Evolutionary conservation across 2,888 invertebrate species (phyloP).

Genomic region (Melanchra persicariae): DNA sequence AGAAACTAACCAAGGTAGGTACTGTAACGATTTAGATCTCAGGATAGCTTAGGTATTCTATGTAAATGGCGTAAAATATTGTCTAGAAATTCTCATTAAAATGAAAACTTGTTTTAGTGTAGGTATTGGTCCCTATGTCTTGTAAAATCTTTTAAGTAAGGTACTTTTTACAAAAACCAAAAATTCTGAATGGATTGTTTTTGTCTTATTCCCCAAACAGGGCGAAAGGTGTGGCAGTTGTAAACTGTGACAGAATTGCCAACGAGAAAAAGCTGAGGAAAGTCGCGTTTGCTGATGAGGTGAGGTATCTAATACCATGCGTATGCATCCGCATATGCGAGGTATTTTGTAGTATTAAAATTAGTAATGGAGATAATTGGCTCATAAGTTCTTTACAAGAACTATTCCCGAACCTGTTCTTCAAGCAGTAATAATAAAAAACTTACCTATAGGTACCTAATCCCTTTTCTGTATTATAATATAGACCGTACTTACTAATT

Average conservation of each 20-base stretch:
- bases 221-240: constrained; percentile 94
- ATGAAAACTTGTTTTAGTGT: too few species aligned
- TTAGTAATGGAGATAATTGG: background rate
- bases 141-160: too few species aligned
- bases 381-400: background rate
- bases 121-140: too few species aligned
- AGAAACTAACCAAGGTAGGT: background rate
- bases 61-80: too few species aligned
- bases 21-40: too few species aligned
- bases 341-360: background rate
- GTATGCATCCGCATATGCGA: background rate
- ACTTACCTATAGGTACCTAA: too few species aligned
- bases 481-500: too few species aligned
- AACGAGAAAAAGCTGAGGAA: constrained; percentile 95
- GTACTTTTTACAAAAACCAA: too few species aligned
- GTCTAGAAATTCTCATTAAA: too few species aligned
- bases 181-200: background rate
- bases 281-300: constrained; percentile 96
- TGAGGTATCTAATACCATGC: constrained; percentile 68
- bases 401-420: background rate
- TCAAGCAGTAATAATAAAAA: background rate
- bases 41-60: too few species aligned
- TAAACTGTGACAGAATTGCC: constrained; percentile 98
- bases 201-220: constrained; percentile 66
- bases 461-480: too few species aligned